Percentiles rank a stretch among this genome's conserved stretches.
These are phyloP conservation scores for Cephus nigrinus DNA, from an alignment of 2,888 invertebrate species.

Conservation along the genomic window DNA sequence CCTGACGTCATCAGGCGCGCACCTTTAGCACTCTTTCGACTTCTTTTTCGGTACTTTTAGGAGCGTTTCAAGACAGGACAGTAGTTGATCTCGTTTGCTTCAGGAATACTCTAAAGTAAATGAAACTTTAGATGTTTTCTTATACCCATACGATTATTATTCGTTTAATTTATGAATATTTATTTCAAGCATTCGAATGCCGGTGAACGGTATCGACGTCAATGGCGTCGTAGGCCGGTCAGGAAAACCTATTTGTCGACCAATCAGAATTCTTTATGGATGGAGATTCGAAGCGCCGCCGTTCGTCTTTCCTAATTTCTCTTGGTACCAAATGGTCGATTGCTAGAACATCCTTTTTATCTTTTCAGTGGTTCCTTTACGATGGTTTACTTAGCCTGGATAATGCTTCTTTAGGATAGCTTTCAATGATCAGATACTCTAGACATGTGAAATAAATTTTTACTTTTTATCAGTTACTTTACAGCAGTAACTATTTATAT, in stretches of 20 bases:
- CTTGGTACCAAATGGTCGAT: neutral
- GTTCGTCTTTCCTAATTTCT: neutral
- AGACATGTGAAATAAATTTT: neutral
- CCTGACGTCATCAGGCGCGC: conserved; percentile 43
- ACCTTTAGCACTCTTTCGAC: neutral
- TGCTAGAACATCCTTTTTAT: neutral
- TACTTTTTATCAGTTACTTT: neutral
- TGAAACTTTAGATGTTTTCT: neutral
- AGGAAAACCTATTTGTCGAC: neutral
- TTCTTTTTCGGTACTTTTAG: neutral
- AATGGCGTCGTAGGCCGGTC: neutral
- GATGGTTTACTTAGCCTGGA: neutral
- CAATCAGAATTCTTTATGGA: neutral
- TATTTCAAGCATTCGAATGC: conserved; percentile 1
- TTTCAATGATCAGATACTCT: neutral
- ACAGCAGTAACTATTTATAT: neutral
- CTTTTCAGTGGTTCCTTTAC: neutral
- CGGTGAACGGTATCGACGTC: neutral
- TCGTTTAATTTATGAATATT: neutral
- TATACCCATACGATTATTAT: neutral
- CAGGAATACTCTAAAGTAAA: neutral
- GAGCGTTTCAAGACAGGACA: neutral
- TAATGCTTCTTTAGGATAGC: neutral
- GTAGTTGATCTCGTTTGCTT: neutral
- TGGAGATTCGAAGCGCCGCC: neutral